Evolutionary conservation across 2,888 invertebrate species (phyloP), one percentile per base, ranked within the genome.

Genomic region (Dicycla oo): DNA sequence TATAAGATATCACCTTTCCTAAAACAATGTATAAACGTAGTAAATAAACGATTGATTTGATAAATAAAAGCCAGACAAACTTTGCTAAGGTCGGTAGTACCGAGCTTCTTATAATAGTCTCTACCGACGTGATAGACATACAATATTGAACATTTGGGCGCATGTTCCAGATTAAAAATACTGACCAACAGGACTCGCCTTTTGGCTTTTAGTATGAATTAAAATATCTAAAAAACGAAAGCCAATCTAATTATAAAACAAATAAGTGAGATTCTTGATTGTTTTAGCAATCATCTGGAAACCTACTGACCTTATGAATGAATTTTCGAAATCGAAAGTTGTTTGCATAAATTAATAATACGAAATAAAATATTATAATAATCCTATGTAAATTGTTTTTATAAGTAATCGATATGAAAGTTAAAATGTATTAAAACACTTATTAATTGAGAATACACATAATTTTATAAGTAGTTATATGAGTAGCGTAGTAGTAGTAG

Each of bases 241-340:
- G 87, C 86, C 64, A 69, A 76, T 74, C 62, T 78, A 84, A 87
- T 86, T 66, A 80, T 79, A 77, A 86, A 82, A 76, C 75, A 81
- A 79, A 78, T 76, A 76, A 71, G 72, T 75, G 69, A 85, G 75
- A 85, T 82, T 75, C 68, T 68, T 58, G 60, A 74, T 82, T 77
- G 60, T 75, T 82, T 77, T 78, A 79, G 53, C 30, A 43, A 54
- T 79, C 74, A 80, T 80, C 66, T 58, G 70, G 72, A 83, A 84
- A 83, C 77, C 83, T 65, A 84, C 76, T 84, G 69, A 85, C 82
- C 76, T 80, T 72, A 60, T 54, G 47, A 73, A 53, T 57, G 23
- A n/a, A 57, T 81, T 67, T 83, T 56, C 15, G 61, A 70, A 75
- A 80, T 68, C 30, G 81, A 85, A 84, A 80, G 83, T 78, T 61